These are phyloP conservation scores for Heliconius ismenius DNA, from an alignment of 2,888 invertebrate genomes.

Conservation along the genomic window DNA sequence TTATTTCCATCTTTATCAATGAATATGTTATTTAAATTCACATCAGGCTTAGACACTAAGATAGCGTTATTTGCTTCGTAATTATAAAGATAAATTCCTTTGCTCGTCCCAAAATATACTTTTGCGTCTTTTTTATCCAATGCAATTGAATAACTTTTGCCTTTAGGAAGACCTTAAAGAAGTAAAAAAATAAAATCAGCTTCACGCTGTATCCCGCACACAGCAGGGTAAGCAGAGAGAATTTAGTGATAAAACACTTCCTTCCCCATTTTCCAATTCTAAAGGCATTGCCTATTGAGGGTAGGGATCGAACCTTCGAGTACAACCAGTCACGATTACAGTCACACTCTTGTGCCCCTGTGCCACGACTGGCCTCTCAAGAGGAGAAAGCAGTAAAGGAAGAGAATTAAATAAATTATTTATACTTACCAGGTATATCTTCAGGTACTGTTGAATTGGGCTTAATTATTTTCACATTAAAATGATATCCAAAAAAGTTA, in stretches of 20 bases:
- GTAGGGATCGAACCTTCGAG: too few relatives aligned
- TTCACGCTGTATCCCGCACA: too few relatives aligned
- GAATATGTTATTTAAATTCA: conserved; percentile 65
- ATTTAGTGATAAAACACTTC: too few relatives aligned
- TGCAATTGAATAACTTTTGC: conserved; percentile 67
- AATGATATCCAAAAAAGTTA: conserved; percentile 58
- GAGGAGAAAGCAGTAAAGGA: neutral
- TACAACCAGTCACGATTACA: too few relatives aligned
- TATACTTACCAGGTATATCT: conserved; percentile 60
- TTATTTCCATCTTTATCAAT: conserved; percentile 70
- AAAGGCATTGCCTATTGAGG: too few relatives aligned
- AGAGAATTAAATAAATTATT: neutral
- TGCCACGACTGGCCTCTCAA: too few relatives aligned
- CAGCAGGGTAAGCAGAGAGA: too few relatives aligned
- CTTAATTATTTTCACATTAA: conserved; percentile 60
- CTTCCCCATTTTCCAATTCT: too few relatives aligned
- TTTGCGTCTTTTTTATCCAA: conserved; percentile 60
- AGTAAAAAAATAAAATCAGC: neutral
- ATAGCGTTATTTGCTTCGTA: conserved; percentile 59
- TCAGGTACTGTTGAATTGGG: conserved; percentile 52
- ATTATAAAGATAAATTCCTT: conserved; percentile 64
- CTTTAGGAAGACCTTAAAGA: conserved; percentile 63
- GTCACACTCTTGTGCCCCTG: too few relatives aligned
- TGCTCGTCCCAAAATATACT: conserved; percentile 69
- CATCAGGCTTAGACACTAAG: conserved; percentile 53